phyloP scores from a whole-genome alignment of 1,140 invertebrate genomes.

The Drosophila novamexicana region DNA sequence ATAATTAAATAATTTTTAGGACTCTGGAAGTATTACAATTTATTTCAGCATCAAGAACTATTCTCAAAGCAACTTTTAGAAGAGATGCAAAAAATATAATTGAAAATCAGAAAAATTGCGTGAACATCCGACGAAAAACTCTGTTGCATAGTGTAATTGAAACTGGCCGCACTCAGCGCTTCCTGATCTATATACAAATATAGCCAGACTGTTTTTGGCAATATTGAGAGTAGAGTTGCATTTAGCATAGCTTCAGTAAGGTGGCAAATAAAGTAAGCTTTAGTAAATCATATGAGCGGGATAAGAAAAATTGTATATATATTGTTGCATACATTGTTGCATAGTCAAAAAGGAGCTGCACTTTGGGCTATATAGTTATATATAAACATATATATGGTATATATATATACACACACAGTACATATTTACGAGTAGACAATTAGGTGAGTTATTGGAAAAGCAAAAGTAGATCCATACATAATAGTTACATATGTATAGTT shows the following conservation, averaged over 20 bases:
- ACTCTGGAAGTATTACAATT: too few species aligned
- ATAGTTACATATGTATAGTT: background rate
- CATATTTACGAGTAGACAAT: slow-evolving; percentile 14
- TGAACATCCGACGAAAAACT: background rate
- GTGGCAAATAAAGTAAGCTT: slow-evolving; percentile 22
- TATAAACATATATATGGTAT: slow-evolving; percentile 7
- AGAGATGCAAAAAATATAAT: too few species aligned
- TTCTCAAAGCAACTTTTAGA: too few species aligned
- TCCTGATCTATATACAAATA: background rate
- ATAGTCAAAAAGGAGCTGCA: slow-evolving; percentile 18
- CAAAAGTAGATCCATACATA: slow-evolving; percentile 18
- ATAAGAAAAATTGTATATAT: background rate
- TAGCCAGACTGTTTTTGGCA: slow-evolving; percentile 5
- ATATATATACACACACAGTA: slow-evolving; percentile 14
- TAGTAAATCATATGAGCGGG: background rate
- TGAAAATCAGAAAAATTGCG: background rate
- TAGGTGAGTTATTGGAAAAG: slow-evolving; percentile 34
- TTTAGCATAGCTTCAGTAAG: slow-evolving; percentile 18
- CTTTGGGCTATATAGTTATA: slow-evolving; percentile 13
- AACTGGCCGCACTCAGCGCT: background rate
- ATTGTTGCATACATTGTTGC: background rate
- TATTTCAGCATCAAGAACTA: too few species aligned
- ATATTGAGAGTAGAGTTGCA: slow-evolving; percentile 6
- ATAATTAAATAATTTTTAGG: too few species aligned
- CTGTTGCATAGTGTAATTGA: slow-evolving; percentile 24